Evolutionary conservation across 1,140 invertebrate genomes (phyloP).

Genomic region (Dryas iulia): DNA sequence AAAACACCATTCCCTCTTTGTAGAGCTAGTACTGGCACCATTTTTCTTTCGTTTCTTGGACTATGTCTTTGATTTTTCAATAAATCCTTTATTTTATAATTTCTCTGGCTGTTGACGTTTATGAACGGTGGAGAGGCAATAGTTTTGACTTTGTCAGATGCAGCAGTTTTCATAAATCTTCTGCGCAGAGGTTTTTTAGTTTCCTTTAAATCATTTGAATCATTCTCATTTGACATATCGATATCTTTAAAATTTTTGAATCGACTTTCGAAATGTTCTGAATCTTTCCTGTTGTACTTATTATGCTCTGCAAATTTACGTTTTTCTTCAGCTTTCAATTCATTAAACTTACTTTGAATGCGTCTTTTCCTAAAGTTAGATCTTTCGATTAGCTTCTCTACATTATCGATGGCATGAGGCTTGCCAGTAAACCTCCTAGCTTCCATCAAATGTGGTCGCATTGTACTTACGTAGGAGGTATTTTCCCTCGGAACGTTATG

Average conservation of each 20-base stretch:
- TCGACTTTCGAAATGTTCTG: background rate
- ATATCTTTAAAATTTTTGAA: background rate
- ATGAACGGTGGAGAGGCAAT: background rate
- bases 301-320: background rate
- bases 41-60: background rate
- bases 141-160: background rate
- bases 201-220: background rate
- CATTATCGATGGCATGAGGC: background rate
- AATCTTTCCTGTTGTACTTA: background rate
- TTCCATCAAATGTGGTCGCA: background rate
- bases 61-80: background rate
- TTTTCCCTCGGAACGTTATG: background rate
- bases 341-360: background rate
- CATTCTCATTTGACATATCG: background rate
- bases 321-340: background rate
- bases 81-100: background rate
- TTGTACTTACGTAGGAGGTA: background rate
- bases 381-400: background rate
- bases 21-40: background rate
- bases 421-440: background rate
- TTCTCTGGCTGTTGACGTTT: background rate
- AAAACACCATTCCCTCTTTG: background rate
- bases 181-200: background rate
- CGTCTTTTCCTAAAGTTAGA: background rate
- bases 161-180: background rate